phyloP scores from a whole-genome alignment of 2,113 vertebrate genomes.

The Melanocharis versteri region DNA sequence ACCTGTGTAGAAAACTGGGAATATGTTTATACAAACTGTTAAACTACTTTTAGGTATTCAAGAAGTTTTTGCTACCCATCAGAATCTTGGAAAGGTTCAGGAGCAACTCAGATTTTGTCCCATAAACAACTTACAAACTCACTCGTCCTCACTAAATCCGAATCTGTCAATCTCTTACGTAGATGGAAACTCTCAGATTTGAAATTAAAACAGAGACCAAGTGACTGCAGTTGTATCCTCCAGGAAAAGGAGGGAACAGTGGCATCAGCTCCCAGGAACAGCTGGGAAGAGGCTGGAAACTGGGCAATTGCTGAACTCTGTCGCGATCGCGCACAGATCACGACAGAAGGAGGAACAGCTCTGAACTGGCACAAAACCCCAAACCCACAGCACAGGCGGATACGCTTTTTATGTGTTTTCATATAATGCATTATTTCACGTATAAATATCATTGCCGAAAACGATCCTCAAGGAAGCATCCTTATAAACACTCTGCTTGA shows the following conservation, averaged over 20 bases:
- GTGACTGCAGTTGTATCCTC: rapidly evolving
- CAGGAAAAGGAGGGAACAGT: rapidly evolving
- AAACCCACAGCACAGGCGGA: not conserved
- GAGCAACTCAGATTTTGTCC: too few relatives aligned
- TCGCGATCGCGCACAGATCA: rapidly evolving
- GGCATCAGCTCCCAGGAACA: not conserved
- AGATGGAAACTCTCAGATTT: rapidly evolving
- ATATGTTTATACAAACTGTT: not conserved
- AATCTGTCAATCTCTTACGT: too few relatives aligned
- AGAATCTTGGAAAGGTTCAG: not conserved
- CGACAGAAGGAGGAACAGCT: rapidly evolving
- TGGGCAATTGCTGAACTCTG: rapidly evolving
- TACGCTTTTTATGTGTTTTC: rapidly evolving
- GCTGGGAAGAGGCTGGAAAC: too few relatives aligned
- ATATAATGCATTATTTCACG: rapidly evolving
- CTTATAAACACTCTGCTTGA: rapidly evolving
- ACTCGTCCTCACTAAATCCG: not conserved
- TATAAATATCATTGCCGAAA: rapidly evolving
- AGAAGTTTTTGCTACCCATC: not conserved
- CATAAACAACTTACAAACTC: not conserved
- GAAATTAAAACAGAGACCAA: not conserved
- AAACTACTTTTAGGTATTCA: rapidly evolving
- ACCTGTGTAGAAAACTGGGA: not conserved
- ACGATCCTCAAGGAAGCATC: rapidly evolving
- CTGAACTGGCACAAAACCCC: not conserved